Evolutionary conservation across 2,113 vertebrate species (phyloP).

Genomic region (Syngnathus scovelli): DNA sequence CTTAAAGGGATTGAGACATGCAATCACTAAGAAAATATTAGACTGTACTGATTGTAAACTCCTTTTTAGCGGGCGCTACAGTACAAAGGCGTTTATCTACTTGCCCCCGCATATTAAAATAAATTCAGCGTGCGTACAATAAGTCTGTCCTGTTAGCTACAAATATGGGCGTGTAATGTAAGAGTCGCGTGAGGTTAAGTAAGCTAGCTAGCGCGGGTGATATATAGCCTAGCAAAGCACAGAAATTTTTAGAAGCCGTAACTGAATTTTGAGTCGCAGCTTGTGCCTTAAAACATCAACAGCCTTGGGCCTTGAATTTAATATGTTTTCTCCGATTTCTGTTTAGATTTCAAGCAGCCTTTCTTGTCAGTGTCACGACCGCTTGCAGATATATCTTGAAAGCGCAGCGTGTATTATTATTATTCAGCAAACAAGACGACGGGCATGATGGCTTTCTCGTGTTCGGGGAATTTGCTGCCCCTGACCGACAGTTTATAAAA

Average conservation of each 20-base stretch:
- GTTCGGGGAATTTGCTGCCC: conserved; percentile 13
- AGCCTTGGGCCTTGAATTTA: not conserved
- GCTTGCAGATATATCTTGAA: conserved; percentile 41
- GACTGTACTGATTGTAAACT: conserved; percentile 4
- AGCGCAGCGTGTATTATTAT: conserved; percentile 22
- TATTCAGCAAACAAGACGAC: conserved; percentile 24
- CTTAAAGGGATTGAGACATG: conserved; percentile 12
- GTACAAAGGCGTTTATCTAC: conserved; percentile 3
- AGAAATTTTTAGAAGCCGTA: not conserved
- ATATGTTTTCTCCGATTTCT: not conserved
- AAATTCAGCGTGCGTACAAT: not conserved
- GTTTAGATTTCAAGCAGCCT: conserved; percentile 37
- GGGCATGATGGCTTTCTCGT: conserved; percentile 28
- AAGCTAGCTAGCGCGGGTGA: not conserved
- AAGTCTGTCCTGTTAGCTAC: not conserved
- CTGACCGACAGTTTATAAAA: conserved; percentile 16
- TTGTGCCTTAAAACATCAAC: not conserved
- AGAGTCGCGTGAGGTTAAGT: not conserved
- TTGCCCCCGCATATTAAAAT: not conserved
- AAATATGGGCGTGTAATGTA: not conserved
- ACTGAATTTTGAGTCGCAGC: not conserved
- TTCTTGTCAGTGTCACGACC: conserved; percentile 38
- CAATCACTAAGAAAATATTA: conserved; percentile 9
- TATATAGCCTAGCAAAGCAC: not conserved
- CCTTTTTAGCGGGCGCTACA: conserved; percentile 8